These are phyloP conservation scores for Julus scanicus DNA, from an alignment of 2,888 invertebrate genomes.

Conservation along the genomic window DNA sequence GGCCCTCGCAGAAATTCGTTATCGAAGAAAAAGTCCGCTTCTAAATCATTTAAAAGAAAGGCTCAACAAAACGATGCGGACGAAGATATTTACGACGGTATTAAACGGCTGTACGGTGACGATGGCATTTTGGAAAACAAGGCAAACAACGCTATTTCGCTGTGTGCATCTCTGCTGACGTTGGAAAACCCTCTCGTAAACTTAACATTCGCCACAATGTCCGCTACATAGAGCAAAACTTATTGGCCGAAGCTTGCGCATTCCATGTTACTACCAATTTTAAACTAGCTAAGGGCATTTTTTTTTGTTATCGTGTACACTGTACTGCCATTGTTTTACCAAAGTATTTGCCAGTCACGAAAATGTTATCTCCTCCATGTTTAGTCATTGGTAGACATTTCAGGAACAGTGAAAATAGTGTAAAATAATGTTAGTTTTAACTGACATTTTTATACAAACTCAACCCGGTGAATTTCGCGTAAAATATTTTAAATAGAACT, in stretches of 20 bases:
- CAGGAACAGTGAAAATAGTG: not conserved
- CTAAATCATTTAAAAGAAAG: constrained; percentile 53
- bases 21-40: not conserved
- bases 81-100: constrained; percentile 58
- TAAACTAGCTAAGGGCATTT: constrained; percentile 28
- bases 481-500: too few species aligned
- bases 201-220: not conserved
- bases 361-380: not conserved
- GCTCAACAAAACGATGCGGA: constrained; percentile 54
- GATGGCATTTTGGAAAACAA: constrained; percentile 27
- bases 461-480: not conserved
- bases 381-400: not conserved
- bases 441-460: not conserved
- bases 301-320: not conserved
- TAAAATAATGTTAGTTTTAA: not conserved
- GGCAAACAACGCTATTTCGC: not conserved
- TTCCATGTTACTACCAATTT: not conserved
- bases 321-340: not conserved
- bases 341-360: not conserved
- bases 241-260: not conserved
- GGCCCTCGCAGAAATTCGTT: not conserved
- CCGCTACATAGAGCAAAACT: not conserved
- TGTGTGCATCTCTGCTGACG: not conserved
- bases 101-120: constrained; percentile 58
- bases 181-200: not conserved